A percentile compares a stretch with the other conserved stretches of the same genome.
Evolutionary conservation across 2,113 vertebrate genomes (phyloP).

Genomic region (Stercorarius parasiticus): DNA sequence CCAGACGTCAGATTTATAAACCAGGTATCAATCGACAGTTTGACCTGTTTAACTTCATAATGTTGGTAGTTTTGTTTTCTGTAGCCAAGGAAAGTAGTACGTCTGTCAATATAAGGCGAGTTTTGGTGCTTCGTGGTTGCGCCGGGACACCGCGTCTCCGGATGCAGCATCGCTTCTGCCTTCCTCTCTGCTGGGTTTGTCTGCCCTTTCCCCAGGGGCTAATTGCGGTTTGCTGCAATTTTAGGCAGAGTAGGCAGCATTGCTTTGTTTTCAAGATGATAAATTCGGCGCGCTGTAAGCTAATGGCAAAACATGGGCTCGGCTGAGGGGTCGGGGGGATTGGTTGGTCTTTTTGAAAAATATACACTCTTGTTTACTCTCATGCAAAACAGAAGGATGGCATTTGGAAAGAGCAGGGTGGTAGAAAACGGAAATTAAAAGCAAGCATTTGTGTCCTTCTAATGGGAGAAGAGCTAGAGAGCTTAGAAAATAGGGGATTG

Average conservation of each 20-base stretch:
- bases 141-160: rapidly evolving
- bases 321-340: neutral
- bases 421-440: neutral
- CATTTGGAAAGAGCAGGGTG: neutral
- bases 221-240: neutral
- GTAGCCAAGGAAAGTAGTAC: neutral
- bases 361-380: no score
- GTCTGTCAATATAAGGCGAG: neutral
- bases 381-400: neutral
- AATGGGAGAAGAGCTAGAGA: neutral
- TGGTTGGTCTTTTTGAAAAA: neutral
- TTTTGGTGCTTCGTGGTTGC: neutral
- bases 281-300: neutral
- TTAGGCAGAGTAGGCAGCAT: neutral
- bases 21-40: neutral
- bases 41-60: neutral
- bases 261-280: neutral
- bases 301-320: neutral
- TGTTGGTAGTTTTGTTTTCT: neutral
- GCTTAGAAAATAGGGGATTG: neutral
- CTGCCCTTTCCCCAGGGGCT: neutral
- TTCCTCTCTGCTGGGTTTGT: neutral
- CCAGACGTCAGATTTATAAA: neutral
- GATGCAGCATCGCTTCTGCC: no score
- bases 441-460: neutral